phyloP scores from a whole-genome alignment of 2,888 invertebrate genomes.

The Drosophila picticornis region DNA sequence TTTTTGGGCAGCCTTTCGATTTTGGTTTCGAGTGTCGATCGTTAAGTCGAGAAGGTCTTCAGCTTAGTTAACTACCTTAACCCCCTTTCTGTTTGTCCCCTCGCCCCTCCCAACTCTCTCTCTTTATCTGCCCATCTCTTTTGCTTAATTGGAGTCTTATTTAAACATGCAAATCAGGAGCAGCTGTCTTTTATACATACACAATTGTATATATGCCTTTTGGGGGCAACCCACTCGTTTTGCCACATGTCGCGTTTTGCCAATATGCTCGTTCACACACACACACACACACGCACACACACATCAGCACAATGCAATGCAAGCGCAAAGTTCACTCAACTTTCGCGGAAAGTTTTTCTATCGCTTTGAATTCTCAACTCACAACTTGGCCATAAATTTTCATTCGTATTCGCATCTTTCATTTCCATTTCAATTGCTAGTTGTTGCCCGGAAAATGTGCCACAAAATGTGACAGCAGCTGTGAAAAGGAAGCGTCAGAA shows the following conservation, averaged over 20 bases:
- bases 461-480: constrained; percentile 61
- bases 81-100: neutral
- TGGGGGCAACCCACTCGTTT: constrained; percentile 45
- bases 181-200: constrained; percentile 54
- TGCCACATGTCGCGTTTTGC: constrained; percentile 65
- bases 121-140: neutral
- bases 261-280: constrained; percentile 54
- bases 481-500: constrained; percentile 53
- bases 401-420: constrained; percentile 60
- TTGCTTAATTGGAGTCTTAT: constrained; percentile 62
- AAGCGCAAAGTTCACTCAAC: constrained; percentile 45
- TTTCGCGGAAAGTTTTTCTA: constrained; percentile 18
- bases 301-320: constrained; percentile 17
- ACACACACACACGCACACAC: constrained; percentile 25
- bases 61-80: constrained; percentile 20
- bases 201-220: neutral
- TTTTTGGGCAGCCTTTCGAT: constrained; percentile 56
- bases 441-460: constrained; percentile 63
- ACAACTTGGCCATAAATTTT: constrained; percentile 50
- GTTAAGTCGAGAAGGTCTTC: constrained; percentile 19
- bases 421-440: constrained; percentile 66
- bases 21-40: constrained; percentile 23
- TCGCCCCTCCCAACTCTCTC: neutral
- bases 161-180: constrained; percentile 64
- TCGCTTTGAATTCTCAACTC: constrained; percentile 54